phyloP scores from a whole-genome alignment of 2,113 vertebrate genomes.

The Siphamia tubifer region DNA sequence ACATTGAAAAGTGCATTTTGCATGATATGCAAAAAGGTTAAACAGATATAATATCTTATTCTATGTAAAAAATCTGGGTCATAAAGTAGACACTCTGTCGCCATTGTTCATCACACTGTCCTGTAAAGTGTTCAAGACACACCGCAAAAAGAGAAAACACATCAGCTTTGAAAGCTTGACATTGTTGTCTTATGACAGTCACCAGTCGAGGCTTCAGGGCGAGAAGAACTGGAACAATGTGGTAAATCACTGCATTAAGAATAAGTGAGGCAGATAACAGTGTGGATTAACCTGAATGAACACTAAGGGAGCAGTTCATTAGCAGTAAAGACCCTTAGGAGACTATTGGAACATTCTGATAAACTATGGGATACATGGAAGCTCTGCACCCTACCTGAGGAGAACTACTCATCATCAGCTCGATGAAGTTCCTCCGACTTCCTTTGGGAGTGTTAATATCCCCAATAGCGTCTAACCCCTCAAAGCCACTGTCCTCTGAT shows the following conservation, averaged over 20 bases:
- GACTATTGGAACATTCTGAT: too few species aligned
- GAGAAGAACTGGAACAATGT: background rate
- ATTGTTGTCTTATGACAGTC: background rate
- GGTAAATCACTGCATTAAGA: background rate
- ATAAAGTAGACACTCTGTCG: background rate
- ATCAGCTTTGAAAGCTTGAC: background rate
- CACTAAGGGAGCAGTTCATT: too few species aligned
- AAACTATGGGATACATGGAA: too few species aligned
- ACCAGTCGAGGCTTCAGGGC: background rate
- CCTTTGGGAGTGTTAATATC: slow-evolving; percentile 73
- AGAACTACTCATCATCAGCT: slow-evolving; percentile 83
- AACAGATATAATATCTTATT: too few species aligned
- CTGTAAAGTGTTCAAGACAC: background rate
- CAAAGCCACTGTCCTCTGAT: slow-evolving; percentile 71
- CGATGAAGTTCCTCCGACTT: slow-evolving; percentile 81
- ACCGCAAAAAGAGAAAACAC: background rate
- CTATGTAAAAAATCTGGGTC: too few species aligned
- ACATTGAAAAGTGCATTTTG: too few species aligned
- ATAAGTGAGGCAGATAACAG: too few species aligned
- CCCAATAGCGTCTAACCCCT: slow-evolving; percentile 52
- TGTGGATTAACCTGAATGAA: too few species aligned
- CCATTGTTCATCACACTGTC: background rate
- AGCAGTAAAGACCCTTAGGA: too few species aligned
- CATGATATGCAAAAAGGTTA: too few species aligned
- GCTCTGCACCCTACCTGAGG: slow-evolving; percentile 72